A percentile compares a stretch with the other conserved stretches of the same genome.
Evolutionary conservation across 2,113 vertebrate genomes (phyloP).

Genomic region (Dicentrarchus labrax): DNA sequence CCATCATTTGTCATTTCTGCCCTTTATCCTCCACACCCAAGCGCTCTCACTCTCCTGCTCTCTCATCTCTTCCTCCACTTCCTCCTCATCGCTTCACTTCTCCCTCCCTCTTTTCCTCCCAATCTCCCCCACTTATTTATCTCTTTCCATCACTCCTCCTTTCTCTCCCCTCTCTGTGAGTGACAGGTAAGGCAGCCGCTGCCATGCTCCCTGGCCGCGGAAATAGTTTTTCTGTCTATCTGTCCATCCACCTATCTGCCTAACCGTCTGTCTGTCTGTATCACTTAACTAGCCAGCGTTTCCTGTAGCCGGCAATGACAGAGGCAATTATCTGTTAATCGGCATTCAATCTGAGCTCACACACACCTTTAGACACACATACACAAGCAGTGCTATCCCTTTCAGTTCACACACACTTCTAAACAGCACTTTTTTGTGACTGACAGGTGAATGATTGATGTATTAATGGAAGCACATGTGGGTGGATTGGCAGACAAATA

Average conservation of each 20-base stretch:
- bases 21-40: constrained; percentile 46
- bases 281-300: constrained; percentile 26
- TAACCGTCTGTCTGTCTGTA: constrained; percentile 4
- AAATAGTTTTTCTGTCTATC: constrained; percentile 42
- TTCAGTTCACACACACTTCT: background rate
- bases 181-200: constrained; percentile 32
- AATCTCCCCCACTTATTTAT: constrained; percentile 27
- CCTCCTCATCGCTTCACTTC: background rate
- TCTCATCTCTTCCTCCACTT: background rate
- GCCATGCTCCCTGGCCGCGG: background rate
- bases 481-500: background rate
- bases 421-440: background rate
- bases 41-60: constrained; percentile 12
- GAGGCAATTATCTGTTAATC: constrained; percentile 65
- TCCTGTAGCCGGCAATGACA: constrained; percentile 36
- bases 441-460: constrained; percentile 23
- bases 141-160: constrained; percentile 10
- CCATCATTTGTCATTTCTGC: constrained; percentile 56
- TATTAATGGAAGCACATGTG: constrained; percentile 26
- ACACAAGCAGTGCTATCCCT: background rate
- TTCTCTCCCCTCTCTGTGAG: constrained; percentile 23
- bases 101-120: constrained; percentile 24
- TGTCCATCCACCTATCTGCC: constrained; percentile 5
- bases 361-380: constrained; percentile 8
- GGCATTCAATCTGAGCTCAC: constrained; percentile 17